Base-by-base conservation (phyloP, 2,888 invertebrate species). In the Drosophila buzzatii region DNA sequence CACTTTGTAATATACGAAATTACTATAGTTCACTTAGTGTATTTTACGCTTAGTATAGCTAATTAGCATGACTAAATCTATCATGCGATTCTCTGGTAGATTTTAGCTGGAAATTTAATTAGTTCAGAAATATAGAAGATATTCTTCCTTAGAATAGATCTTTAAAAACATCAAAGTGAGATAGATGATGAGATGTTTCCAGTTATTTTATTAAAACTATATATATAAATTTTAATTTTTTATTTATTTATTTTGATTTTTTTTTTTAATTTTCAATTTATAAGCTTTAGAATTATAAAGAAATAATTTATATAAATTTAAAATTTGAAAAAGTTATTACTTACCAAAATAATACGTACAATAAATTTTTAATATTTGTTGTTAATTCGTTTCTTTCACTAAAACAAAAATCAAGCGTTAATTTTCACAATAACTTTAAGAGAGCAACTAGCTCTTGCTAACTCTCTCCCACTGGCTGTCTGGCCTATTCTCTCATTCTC, bases 391-490 rank as follows among this genome's bases (percentile, higher is more conserved):
- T 23, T 53, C n/a, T 18, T 37, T 53, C 27, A 39, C 39, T 5
- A 9, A 53, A 16, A 27, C n/a, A 53, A 51, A 7, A 35, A 14
- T 51, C 7, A 68, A 64, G 9, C 53, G 64, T 62, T 64, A 33
- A 62, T 64, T 72, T 76, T 9, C 51, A 18, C 55, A 66, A 70
- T 44, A 70, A 62, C 61, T 64, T 69, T 60, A 49, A 65, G 69
- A 76, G 76, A 65, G 70, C 61, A 23, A 20, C 35, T 16, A 64
- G 23, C 49, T 37, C 33, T 31, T 31, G 44, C 37, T 49, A 8
- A 12, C 37, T 51, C 64, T 67, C 65, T 37, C 49, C 49, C 45
- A 55, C 61, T 10, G 42, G 18, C 31, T 47, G 52, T 56, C 42
- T 51, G 44, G 59, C 35, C 61, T 39, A 20, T 60, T 49, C 62